Base-by-base conservation (phyloP, 1,140 invertebrate genomes). In the Temnothorax curvispinosus region DNA sequence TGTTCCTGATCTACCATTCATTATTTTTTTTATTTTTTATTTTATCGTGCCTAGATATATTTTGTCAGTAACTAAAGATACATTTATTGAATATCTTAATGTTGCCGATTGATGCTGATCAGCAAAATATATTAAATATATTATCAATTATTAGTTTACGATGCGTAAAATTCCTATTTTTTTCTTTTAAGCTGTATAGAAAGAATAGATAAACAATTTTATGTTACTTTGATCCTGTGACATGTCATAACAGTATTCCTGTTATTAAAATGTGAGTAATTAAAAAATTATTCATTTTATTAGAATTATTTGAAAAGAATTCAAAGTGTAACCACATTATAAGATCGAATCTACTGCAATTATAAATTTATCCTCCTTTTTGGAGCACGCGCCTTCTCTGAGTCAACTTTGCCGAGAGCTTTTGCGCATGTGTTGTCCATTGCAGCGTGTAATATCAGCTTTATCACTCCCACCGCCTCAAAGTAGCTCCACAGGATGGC, bases 391-490 rank as follows among this genome's bases (percentile, higher is more conserved):
- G 9, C 50, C 15, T 27, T 71, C 9, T 5, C 9, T 13, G 27
- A 52, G n/a, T 27, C 7, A 9, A 2, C 5, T 67, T 38, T 71
- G 32, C 2, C 0, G 27, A 81, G 6, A 81, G 15, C 52, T 18
- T 52, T 58, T 75, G 80, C 80, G 80, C 80, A 84, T 74, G 80
- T 72, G 52, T 74, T 2, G 21, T 21, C 11, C 15, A 8, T 60
- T 7, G 54, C 47, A 74, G 32, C 41, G 41, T 60, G 69, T 32
- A 60, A 35, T 62, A 84, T 75, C 69, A 60, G 41, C 56, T 74
- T 80, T 44, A 69, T 69, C 9, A 54, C 18, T 21, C n/a, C 80
- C 80, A 56, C 67, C 35, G 13, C 52, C 2, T 47, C 54, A 38
- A 27, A 74, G 27, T 8, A 58, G 1, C 13, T 18, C 38, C 50